These are phyloP conservation scores for Drosophila kikkawai DNA, from an alignment of 1,140 invertebrate species.

Conservation along the genomic window DNA sequence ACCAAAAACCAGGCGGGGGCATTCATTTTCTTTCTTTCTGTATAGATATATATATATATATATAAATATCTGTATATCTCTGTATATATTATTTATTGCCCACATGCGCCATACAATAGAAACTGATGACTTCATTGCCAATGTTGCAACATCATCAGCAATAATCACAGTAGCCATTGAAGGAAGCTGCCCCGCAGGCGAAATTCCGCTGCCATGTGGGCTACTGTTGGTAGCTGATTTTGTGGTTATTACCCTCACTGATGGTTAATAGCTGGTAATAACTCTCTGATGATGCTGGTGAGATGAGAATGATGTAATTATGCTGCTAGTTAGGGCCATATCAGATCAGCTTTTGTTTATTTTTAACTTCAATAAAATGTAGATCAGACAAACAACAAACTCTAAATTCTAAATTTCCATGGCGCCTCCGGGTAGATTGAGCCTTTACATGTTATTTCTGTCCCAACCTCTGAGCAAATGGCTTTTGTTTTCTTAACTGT, in stretches of 20 bases:
- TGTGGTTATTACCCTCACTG: background rate
- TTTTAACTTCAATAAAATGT: slow-evolving; percentile 4
- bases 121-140: slow-evolving; percentile 60
- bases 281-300: slow-evolving; percentile 14
- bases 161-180: slow-evolving; percentile 42
- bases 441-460: slow-evolving; percentile 16
- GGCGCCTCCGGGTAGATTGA: background rate
- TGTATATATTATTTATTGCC: slow-evolving; percentile 52
- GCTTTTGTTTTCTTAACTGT: slow-evolving; percentile 35
- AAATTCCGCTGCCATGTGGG: slow-evolving; percentile 16
- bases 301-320: slow-evolving; percentile 25
- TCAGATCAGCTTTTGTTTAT: background rate
- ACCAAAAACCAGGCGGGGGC: slow-evolving; percentile 50
- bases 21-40: slow-evolving; percentile 33
- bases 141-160: slow-evolving; percentile 49
- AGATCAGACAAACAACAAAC: slow-evolving; percentile 3
- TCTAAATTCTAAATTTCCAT: slow-evolving; percentile 5
- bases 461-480: slow-evolving; percentile 1
- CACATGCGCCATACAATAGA: slow-evolving; percentile 36
- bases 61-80: slow-evolving; percentile 14
- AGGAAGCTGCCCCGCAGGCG: slow-evolving; percentile 27
- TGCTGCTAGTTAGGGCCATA: slow-evolving; percentile 10
- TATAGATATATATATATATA: background rate
- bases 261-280: slow-evolving; percentile 26
- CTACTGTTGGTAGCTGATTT: slow-evolving; percentile 30